Percentiles rank a stretch among this genome's conserved stretches.
Conservation (phyloP, 2,797 vertebrate species). For the Melanogrammus aeglefinus region DNA sequence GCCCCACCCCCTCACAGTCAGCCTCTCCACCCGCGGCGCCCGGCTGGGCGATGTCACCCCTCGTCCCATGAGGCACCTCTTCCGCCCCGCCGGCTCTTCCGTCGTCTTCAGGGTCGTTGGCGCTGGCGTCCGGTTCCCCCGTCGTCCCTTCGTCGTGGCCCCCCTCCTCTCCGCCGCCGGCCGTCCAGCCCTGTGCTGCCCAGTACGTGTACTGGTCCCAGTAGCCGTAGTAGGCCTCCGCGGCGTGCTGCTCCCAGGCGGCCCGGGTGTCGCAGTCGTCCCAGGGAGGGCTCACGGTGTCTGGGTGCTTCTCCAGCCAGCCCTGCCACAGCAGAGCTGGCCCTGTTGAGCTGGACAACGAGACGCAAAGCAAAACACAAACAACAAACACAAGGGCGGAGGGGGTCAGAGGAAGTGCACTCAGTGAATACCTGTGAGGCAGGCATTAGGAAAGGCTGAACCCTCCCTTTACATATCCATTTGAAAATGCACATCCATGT, state of each 20-base stretch:
- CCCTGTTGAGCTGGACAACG: constrained; percentile 68
- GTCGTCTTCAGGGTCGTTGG: background rate
- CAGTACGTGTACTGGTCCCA: constrained; percentile 89
- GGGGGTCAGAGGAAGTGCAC: background rate
- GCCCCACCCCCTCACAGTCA: constrained; percentile 8
- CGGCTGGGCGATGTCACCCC: background rate
- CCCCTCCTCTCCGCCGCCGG: constrained; percentile 16
- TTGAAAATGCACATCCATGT: background rate
- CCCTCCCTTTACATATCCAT: background rate
- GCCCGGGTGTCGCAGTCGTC: constrained; percentile 65
- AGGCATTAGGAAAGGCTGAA: background rate
- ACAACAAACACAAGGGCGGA: background rate
- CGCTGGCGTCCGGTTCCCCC: background rate
- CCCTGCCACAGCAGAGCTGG: constrained; percentile 82
- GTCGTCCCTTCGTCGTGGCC: background rate
- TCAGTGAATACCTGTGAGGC: background rate
- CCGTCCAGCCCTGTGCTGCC: constrained; percentile 87
- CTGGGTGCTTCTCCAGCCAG: constrained; percentile 84
- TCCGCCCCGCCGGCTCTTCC: background rate
- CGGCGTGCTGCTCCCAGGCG: constrained; percentile 82
- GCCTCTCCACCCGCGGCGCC: background rate
- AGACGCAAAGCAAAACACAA: background rate
- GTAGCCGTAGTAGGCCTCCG: constrained; percentile 82
- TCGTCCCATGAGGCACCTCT: background rate
- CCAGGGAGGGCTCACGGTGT: constrained; percentile 67